These are phyloP conservation scores for Lymantria dispar DNA, from an alignment of 2,888 invertebrate species.

Conservation along the genomic window DNA sequence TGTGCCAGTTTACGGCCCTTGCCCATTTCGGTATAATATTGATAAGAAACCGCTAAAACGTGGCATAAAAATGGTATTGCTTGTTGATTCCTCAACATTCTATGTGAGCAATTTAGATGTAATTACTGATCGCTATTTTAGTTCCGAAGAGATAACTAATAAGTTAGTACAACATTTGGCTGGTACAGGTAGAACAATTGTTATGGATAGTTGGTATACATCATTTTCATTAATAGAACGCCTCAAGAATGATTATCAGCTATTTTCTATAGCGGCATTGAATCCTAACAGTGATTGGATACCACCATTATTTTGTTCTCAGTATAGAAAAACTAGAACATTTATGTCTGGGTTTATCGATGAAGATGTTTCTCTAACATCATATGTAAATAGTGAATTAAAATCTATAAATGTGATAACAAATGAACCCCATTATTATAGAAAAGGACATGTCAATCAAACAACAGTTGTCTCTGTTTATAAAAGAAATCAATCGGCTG, in stretches of 20 bases:
- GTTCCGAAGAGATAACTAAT: constrained; percentile 54
- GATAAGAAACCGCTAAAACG: constrained; percentile 57
- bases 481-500: constrained; percentile 62
- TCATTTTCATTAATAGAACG: constrained; percentile 50
- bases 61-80: constrained; percentile 67
- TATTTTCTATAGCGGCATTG: constrained; percentile 59
- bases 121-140: constrained; percentile 62
- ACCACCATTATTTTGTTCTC: constrained; percentile 61
- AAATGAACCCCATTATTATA: constrained; percentile 63
- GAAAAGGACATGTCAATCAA: constrained; percentile 47
- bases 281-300: constrained; percentile 56
- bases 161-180: constrained; percentile 64
- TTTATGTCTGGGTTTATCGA: constrained; percentile 63
- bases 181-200: constrained; percentile 55
- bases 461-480: constrained; percentile 59
- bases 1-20: constrained; percentile 67
- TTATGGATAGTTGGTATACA: constrained; percentile 69
- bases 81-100: constrained; percentile 67
- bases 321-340: constrained; percentile 49
- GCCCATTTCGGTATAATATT: constrained; percentile 69
- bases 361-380: constrained; percentile 53
- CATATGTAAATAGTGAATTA: constrained; percentile 53
- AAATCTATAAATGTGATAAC: constrained; percentile 61
- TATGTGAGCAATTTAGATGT: constrained; percentile 71
- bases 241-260: constrained; percentile 51